Evolutionary conservation across 2,113 vertebrate genomes (phyloP).

Genomic region (Monopterus albus): DNA sequence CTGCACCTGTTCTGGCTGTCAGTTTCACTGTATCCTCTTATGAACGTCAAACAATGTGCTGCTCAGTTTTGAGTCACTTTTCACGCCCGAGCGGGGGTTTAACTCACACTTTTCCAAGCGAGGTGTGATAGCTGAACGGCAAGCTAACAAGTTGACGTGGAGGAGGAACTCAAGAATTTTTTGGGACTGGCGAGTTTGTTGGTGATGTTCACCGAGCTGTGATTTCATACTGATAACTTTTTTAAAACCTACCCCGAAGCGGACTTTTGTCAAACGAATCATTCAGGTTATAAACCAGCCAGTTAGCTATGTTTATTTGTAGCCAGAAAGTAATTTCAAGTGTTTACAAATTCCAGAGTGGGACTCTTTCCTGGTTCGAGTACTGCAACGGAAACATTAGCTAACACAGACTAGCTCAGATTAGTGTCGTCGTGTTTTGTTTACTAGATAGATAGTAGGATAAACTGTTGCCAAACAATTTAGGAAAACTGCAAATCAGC

Average conservation of each 20-base stretch:
- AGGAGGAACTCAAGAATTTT: conserved; percentile 53
- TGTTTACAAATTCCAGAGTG: conserved; percentile 69
- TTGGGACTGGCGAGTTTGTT: conserved; percentile 9
- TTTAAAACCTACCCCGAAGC: not conserved
- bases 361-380: conserved; percentile 76
- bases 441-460: conserved; percentile 39
- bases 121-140: conserved; percentile 29
- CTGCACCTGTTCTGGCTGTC: conserved; percentile 50
- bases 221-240: conserved; percentile 47
- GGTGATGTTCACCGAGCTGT: conserved; percentile 24
- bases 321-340: conserved; percentile 71
- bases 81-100: conserved; percentile 17
- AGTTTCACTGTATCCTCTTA: not conserved
- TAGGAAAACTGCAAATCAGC: not conserved
- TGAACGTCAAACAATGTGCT: conserved; percentile 40
- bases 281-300: conserved; percentile 47
- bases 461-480: not conserved
- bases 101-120: conserved; percentile 14
- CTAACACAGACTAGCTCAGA: conserved; percentile 78
- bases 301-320: conserved; percentile 78
- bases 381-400: conserved; percentile 79
- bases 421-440: conserved; percentile 48
- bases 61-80: conserved; percentile 42
- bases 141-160: conserved; percentile 75
- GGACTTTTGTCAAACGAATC: conserved; percentile 10